phyloP scores from a whole-genome alignment of 1,140 invertebrate genomes.

The Aphidius ervi region DNA sequence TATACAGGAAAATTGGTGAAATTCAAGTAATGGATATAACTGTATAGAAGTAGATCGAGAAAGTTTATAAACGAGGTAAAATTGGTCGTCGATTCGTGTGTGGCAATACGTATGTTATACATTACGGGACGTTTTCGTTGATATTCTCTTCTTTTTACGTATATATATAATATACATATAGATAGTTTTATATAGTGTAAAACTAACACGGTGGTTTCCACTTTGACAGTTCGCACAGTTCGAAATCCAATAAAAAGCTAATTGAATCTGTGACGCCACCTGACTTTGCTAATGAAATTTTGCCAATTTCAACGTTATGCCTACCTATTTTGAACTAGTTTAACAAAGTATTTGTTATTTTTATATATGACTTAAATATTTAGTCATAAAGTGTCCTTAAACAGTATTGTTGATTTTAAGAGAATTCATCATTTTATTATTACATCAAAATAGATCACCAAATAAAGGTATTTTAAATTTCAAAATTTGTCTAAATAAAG shows the following conservation, averaged over 20 bases:
- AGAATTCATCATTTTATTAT: too few species aligned
- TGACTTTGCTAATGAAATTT: constrained; percentile 55
- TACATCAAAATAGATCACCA: too few species aligned
- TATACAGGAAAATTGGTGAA: too few species aligned
- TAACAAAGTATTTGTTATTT: too few species aligned
- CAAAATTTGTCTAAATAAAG: too few species aligned
- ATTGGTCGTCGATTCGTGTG: constrained; percentile 16
- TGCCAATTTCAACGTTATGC: constrained; percentile 52
- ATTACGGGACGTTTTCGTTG: constrained; percentile 8
- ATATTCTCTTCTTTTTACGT: background rate
- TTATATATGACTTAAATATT: too few species aligned
- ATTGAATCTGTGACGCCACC: constrained; percentile 55
- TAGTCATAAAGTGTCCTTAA: too few species aligned
- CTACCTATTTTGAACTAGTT: constrained; percentile 21
- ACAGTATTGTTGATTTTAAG: too few species aligned
- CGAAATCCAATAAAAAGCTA: constrained; percentile 54
- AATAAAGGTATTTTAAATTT: too few species aligned
- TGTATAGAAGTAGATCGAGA: constrained; percentile 2
- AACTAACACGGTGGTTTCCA: constrained; percentile 29
- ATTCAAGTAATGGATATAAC: too few species aligned
- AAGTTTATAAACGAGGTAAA: constrained; percentile 18
- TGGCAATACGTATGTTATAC: constrained; percentile 11
- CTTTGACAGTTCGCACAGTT: constrained; percentile 53
- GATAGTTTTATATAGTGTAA: constrained; percentile 3
- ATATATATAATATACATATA: constrained; percentile 5